Evolutionary conservation across 2,888 invertebrate species (phyloP).

Genomic region (Noctua fimbriata): DNA sequence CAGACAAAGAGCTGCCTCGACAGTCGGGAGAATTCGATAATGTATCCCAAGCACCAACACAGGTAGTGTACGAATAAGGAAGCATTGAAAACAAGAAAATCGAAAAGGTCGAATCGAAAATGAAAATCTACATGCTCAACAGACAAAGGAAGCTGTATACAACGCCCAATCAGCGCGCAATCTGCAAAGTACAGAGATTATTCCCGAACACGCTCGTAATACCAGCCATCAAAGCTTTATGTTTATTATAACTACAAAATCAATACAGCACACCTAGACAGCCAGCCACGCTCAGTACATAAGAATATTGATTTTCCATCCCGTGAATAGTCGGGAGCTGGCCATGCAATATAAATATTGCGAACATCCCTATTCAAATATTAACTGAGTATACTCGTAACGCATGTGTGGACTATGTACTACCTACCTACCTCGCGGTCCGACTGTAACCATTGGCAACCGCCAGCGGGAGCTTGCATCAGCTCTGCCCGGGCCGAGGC

Average conservation of each 20-base stretch:
- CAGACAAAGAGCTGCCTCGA: conserved; percentile 50
- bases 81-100: conserved; percentile 22
- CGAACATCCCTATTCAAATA: conserved; percentile 80
- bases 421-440: conserved; percentile 65
- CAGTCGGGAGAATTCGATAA: conserved; percentile 29
- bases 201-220: conserved; percentile 18
- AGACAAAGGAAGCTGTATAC: conserved; percentile 23
- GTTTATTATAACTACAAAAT: conserved; percentile 37
- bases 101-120: conserved; percentile 4
- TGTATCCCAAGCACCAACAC: conserved; percentile 30
- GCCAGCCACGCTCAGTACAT: conserved; percentile 65
- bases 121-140: conserved; percentile 5
- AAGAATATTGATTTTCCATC: conserved; percentile 74
- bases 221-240: conserved; percentile 30
- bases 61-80: conserved; percentile 14
- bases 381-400: conserved; percentile 75
- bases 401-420: conserved; percentile 74
- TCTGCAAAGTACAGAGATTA: conserved; percentile 21
- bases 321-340: conserved; percentile 71
- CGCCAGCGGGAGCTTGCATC: conserved; percentile 72
- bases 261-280: conserved; percentile 55
- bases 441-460: conserved; percentile 80
- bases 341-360: conserved; percentile 76
- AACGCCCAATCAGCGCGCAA: conserved; percentile 30
- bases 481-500: conserved; percentile 68